Evolutionary conservation across 2,888 invertebrate genomes (phyloP).

Genomic region (Sipha maydis): DNA sequence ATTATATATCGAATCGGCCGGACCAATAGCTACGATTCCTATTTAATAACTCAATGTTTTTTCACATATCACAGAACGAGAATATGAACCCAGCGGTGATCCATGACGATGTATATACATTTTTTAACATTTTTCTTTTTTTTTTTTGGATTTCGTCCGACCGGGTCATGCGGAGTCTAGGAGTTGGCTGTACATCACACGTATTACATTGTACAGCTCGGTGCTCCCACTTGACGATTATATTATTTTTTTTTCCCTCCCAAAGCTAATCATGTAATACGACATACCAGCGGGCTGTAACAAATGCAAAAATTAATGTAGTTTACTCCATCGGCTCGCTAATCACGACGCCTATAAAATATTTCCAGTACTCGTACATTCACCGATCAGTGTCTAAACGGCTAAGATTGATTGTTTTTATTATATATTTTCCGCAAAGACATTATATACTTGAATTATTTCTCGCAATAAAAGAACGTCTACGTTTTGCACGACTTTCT

Average conservation of each 20-base stretch:
- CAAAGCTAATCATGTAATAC: not conserved
- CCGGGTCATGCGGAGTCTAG: conserved; percentile 18
- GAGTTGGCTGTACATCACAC: conserved; percentile 7
- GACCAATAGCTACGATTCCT: too few species aligned
- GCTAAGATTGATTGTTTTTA: too few species aligned
- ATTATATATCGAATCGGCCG: too few species aligned
- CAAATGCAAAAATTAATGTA: not conserved
- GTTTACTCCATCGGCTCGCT: not conserved
- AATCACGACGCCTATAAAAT: not conserved
- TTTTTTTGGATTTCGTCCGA: conserved; percentile 52
- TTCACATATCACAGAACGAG: not conserved
- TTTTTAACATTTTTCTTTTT: not conserved
- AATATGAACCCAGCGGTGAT: not conserved
- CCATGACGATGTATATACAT: not conserved
- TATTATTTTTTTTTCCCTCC: not conserved
- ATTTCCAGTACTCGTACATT: too few species aligned
- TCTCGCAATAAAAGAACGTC: not conserved
- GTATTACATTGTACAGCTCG: not conserved
- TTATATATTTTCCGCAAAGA: too few species aligned
- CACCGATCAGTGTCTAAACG: too few species aligned
- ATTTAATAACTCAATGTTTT: not conserved
- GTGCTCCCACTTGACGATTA: conserved; percentile 22
- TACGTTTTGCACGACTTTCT: not conserved
- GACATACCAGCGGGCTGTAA: not conserved
- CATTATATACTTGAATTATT: not conserved